Evolutionary conservation across 92 coral and sea anemone species (phyloP).

Genomic region (Actinostola sp.): DNA sequence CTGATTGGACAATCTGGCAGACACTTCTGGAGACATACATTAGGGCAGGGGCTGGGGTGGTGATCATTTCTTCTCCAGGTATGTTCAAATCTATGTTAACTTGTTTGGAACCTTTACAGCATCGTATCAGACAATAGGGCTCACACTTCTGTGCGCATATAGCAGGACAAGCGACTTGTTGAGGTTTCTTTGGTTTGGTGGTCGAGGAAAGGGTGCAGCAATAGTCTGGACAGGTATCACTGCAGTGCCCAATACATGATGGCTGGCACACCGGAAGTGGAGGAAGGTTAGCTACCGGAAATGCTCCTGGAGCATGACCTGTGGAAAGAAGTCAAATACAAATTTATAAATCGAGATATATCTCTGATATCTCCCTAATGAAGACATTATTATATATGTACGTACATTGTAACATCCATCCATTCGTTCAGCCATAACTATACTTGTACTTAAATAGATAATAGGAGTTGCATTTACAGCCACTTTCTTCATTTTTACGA

Average conservation of each 20-base stretch:
- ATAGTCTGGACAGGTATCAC: conserved; percentile 37
- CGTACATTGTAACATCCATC: too few relatives aligned
- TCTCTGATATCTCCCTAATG: too few relatives aligned
- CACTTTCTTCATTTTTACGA: too few relatives aligned
- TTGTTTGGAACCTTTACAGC: conserved; percentile 39
- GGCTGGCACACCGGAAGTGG: conserved; percentile 37
- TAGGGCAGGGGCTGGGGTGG: conserved; percentile 24
- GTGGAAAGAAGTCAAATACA: not conserved
- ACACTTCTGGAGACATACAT: conserved; percentile 16
- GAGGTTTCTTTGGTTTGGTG: conserved; percentile 2
- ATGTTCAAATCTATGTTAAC: conserved; percentile 1
- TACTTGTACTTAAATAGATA: too few relatives aligned
- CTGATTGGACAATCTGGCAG: conserved; percentile 39
- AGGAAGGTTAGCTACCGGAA: conserved; percentile 26
- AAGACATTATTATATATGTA: too few relatives aligned
- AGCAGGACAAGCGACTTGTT: conserved; percentile 20
- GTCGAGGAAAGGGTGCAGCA: conserved; percentile 36
- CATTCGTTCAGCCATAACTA: too few relatives aligned
- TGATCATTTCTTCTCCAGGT: not conserved
- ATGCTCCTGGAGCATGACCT: conserved; percentile 54
- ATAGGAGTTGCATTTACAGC: too few relatives aligned
- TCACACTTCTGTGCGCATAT: conserved; percentile 24
- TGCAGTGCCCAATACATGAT: conserved; percentile 31
- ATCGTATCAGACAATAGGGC: conserved; percentile 22
- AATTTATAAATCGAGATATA: too few relatives aligned